Evolutionary conservation across 2,797 vertebrate genomes (phyloP), one percentile per base, ranked within the genome.

Genomic region (Graptemys geographica): DNA sequence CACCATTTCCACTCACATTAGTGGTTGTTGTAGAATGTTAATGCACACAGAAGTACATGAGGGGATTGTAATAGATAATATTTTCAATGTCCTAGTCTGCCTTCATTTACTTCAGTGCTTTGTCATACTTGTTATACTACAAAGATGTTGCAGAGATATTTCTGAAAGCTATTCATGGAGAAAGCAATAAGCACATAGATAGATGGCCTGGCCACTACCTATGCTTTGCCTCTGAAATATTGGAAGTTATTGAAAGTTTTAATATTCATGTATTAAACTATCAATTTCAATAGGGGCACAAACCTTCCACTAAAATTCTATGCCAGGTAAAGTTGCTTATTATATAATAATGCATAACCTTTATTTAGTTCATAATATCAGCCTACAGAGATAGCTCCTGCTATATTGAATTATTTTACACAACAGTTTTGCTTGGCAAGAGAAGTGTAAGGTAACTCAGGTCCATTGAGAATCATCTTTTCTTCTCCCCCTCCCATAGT

Each of bases 261-360:
- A 92, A 95, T 93, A 89, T 83, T 80, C 84, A 53, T 84, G 90
- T 96, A 90, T 92, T 94, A 92, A 91, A 62, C 83, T 90, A 90
- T 81, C 9, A 84, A 49, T 84, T 96, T 90, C 55, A 94, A 80
- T 65, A 88, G 55, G 41, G 41, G 84, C 33, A 62, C 69, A 94
- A 9, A 89, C 90, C 28, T 89, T 96, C 90, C 49, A 78, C 37
- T 65, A 91, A 92, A 94, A 90, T 93, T 84, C 56, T 91, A n/a
- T 11, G 47, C 89, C 81, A 90, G 89, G 41, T 87, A 95, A 82
- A 94, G 90, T 90, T 91, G 78, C n/a, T 94, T 94, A 79, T 47
- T 92, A 37, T 59, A 95, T 84, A 90, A 95, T 96, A 83, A 95
- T 93, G 81, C 65, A 33, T 57, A 76, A 16, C 84, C 90, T 94